Evolutionary conservation across 2,888 invertebrate genomes (phyloP), one percentile per base, ranked within the genome.

Genomic region (Eilema caniola): DNA sequence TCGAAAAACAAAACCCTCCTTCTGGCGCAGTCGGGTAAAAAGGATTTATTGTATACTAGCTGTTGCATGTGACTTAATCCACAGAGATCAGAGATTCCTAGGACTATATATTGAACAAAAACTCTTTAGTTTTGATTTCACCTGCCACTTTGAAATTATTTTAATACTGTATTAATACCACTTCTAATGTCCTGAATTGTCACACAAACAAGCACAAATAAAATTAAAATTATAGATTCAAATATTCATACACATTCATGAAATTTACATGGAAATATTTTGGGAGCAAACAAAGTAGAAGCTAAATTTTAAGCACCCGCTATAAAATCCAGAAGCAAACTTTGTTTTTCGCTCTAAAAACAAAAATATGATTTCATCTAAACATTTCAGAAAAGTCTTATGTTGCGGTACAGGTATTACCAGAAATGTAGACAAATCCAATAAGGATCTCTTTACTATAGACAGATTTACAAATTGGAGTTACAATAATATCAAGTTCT

Each of bases 381-480:
- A 68, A 61, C 53, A 53, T 71, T 71, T 65, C 62, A 57, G 60
- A 75, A 68, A 71, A 71, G 57, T 63, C 66, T 61, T 25, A 28
- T 25, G 24, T 57, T 56, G 41, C 41, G 33, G 23, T 60, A 60
- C 37, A 67, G 61, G 67, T 69, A 66, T 69, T 20, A 25, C 28
- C 61, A 69, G 56, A 28, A 67, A 65, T 57, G 10, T 53, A n/a
- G 53, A 61, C 64, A 62, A 47, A 67, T 71, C 25, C n/a, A 61
- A 65, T 47, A 62, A 37, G 60, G 41, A 73, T 69, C 37, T 72
- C 71, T 74, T 74, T 74, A 71, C 62, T 65, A 62, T 76, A 47
- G 57, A 62, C 62, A 68, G 67, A 78, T 78, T 75, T 75, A 76
- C 72, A 72, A 76, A 74, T 72, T 71, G 64, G 69, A 73, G 62